Conservation (phyloP, 2,888 invertebrate species). For the Protodeltote pygarga region DNA sequence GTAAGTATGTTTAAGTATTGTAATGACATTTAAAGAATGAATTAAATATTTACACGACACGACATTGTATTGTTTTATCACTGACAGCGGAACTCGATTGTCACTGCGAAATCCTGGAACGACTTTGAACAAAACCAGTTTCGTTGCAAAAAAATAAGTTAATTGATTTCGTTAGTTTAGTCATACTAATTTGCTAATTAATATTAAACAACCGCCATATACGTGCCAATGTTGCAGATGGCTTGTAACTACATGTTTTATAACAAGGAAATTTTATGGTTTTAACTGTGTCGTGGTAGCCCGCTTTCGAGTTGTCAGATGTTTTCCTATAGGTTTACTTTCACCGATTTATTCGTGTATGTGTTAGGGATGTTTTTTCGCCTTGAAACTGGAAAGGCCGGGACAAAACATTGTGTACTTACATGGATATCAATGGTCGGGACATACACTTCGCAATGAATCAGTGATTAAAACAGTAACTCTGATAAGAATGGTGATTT, state of each 20-base stretch:
- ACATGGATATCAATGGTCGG: conserved; percentile 3
- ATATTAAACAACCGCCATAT: conserved; percentile 76
- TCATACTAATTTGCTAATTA: conserved; percentile 82
- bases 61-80: conserved; percentile 52
- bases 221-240: conserved; percentile 73
- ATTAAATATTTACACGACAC: conserved; percentile 60
- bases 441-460: conserved; percentile 1
- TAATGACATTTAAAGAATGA: conserved; percentile 58
- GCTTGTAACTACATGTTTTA: conserved; percentile 64
- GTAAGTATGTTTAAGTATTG: conserved; percentile 47
- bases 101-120: conserved; percentile 65
- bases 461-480: background rate
- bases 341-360: conserved; percentile 10
- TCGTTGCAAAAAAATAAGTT: conserved; percentile 67
- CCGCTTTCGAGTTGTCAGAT: conserved; percentile 15
- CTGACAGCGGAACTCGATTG: conserved; percentile 53
- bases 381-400: conserved; percentile 10
- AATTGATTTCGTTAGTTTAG: conserved; percentile 83
- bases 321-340: conserved; percentile 25
- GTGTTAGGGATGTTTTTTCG: conserved; percentile 14
- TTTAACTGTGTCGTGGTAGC: conserved; percentile 48
- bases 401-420: conserved; percentile 12
- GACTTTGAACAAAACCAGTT: conserved; percentile 65
- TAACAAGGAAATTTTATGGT: conserved; percentile 69
- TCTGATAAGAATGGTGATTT: no score